Evolutionary conservation across 2,113 vertebrate genomes (phyloP).

Genomic region (Scortum barcoo): DNA sequence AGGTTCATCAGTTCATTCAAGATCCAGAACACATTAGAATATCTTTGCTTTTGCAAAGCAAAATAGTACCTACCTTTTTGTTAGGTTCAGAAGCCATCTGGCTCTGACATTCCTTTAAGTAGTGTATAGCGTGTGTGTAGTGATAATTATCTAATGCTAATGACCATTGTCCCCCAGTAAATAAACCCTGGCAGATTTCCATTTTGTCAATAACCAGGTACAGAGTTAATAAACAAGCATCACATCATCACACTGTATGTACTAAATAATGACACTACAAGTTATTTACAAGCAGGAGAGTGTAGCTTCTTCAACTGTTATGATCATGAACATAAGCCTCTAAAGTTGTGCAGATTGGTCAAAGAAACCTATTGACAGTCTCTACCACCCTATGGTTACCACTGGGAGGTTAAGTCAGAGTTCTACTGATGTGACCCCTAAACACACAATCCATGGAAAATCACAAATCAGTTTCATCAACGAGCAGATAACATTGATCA

Average conservation of each 20-base stretch:
- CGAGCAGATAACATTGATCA: conserved; percentile 66
- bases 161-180: background rate
- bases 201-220: too few relatives aligned
- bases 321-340: background rate
- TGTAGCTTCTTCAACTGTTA: background rate
- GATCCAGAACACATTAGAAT: too few relatives aligned
- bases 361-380: conserved; percentile 55
- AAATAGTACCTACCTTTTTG: too few relatives aligned
- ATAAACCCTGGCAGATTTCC: background rate
- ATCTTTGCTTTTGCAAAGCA: too few relatives aligned
- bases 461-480: conserved; percentile 42
- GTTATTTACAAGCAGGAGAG: background rate
- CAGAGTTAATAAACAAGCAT: background rate
- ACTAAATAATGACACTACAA: background rate
- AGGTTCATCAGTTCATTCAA: too few relatives aligned
- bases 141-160: background rate
- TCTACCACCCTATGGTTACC: conserved; percentile 19
- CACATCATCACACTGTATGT: background rate
- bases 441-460: conserved; percentile 43
- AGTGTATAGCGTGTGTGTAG: background rate
- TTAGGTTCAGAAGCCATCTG: background rate
- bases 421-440: too few relatives aligned
- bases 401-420: conserved; percentile 25
- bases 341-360: conserved; percentile 21
- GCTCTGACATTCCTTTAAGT: background rate